A percentile compares a stretch with the other conserved stretches of the same genome.
phyloP scores from a whole-genome alignment of 1,140 invertebrate species.

The Diorhabda elongata region DNA sequence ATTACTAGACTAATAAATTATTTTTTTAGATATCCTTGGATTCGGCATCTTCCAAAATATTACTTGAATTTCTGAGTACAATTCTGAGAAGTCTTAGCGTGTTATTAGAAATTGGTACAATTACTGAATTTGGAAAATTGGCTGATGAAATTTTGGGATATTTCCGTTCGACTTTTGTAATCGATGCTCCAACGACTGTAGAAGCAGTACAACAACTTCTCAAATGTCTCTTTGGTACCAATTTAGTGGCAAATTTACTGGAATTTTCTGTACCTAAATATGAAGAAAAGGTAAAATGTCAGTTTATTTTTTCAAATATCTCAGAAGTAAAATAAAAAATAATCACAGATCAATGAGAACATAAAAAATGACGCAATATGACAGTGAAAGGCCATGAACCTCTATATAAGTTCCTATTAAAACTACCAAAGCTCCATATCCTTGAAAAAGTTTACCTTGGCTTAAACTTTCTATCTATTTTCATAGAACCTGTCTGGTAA shows the following conservation, averaged over 20 bases:
- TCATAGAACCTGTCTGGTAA: too few species aligned
- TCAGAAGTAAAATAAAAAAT: neutral
- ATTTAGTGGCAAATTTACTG: slow-evolving; percentile 60
- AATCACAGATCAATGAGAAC: too few species aligned
- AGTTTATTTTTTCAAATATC: neutral
- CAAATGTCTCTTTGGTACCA: slow-evolving; percentile 78
- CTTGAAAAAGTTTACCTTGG: too few species aligned
- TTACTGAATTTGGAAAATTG: slow-evolving; percentile 68
- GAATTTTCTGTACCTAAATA: slow-evolving; percentile 21
- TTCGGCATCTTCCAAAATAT: slow-evolving; percentile 66
- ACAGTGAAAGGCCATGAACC: too few species aligned
- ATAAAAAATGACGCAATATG: too few species aligned
- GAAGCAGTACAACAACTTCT: slow-evolving; percentile 78
- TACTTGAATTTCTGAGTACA: slow-evolving; percentile 65
- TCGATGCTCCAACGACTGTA: slow-evolving; percentile 68
- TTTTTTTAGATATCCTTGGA: slow-evolving; percentile 67
- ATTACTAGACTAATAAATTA: neutral
- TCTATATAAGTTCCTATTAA: too few species aligned
- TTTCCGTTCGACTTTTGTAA: slow-evolving; percentile 64
- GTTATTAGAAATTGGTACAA: slow-evolving; percentile 70
- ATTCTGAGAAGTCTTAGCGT: slow-evolving; percentile 65
- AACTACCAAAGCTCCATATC: too few species aligned
- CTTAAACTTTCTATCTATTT: too few species aligned
- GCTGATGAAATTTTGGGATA: slow-evolving; percentile 80
- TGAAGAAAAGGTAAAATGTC: slow-evolving; percentile 20